Base-by-base conservation (phyloP, 2,797 vertebrate species). In the Acipenser oxyrinchus region DNA sequence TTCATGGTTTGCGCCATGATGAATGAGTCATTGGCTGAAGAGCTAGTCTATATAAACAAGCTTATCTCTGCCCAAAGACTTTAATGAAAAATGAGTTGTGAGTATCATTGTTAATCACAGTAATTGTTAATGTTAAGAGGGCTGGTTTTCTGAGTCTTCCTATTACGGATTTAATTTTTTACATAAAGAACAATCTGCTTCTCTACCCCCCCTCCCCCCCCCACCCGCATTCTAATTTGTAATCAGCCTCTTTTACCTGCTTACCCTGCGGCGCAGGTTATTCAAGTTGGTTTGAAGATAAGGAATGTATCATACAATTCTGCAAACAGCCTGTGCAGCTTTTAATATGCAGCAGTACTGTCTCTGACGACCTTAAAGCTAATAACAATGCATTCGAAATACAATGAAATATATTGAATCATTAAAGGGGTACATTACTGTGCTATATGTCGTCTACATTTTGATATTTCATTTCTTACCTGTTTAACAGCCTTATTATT, bases 41-140 rank as follows among this genome's bases (percentile, higher is more conserved):
- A 89, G 86, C 87, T 82, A 88, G 87, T 90, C 87, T 92, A 90
- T 91, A 90, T 91, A 95, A 95, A 93, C 87, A 89, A 88, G 89
- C 91, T 95, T 95, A 93, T 93, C 91, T 92, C 87, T 84, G 75
- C 85, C 81, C 81, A 82, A 78, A 86, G 85, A 87, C 90, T 84
- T 84, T 81, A 84, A 88, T 93, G 93, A 95, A 93, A 94, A 94
- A 94, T 93, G 90, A 93, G 88, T 88, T 87, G 83, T 86, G 84
- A 91, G 91, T 91, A 91, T 91, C 91, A 93, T 87, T 93, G 92
- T 92, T 94, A 94, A 93, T 93, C 92, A 93, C 89, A 86, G 86
- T 93, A 93, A 94, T 91, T 92, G 89, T 91, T 91, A 90, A 92
- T 90, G 91, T 93, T 93, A 91, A 91, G 87, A 87, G 89, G 90